phyloP scores from a whole-genome alignment of 2,888 invertebrate genomes.

The Cantharis nigra region DNA sequence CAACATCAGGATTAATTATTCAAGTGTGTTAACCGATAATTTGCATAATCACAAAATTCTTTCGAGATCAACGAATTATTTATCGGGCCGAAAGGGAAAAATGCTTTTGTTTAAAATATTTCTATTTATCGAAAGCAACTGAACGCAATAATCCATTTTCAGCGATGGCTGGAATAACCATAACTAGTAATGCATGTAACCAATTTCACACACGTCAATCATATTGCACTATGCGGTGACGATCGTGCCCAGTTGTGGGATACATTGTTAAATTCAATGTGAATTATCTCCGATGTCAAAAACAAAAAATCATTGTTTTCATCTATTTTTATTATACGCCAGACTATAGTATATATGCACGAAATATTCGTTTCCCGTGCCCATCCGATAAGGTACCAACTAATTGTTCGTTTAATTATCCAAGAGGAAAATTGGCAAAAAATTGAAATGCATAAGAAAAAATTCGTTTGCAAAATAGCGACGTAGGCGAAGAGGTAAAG shows the following conservation, averaged over 20 bases:
- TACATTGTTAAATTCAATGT: constrained; percentile 18
- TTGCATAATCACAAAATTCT: background rate
- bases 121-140: constrained; percentile 13
- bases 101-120: background rate
- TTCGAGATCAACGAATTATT: background rate
- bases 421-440: background rate
- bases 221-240: constrained; percentile 24
- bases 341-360: background rate
- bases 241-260: constrained; percentile 19
- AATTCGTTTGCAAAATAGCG: constrained; percentile 7
- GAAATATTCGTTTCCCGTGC: too few relatives aligned
- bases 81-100: background rate
- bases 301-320: background rate
- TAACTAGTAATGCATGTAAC: constrained; percentile 31
- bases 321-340: background rate
- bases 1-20: background rate
- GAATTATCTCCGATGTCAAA: constrained; percentile 6
- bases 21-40: background rate
- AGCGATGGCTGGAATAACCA: constrained; percentile 26
- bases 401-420: background rate
- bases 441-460: background rate
- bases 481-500: constrained; percentile 19
- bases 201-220: constrained; percentile 31
- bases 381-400: background rate
- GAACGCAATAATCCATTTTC: constrained; percentile 25